phyloP scores from a whole-genome alignment of 92 coral and sea anemone species.

The Porites divaricata region DNA sequence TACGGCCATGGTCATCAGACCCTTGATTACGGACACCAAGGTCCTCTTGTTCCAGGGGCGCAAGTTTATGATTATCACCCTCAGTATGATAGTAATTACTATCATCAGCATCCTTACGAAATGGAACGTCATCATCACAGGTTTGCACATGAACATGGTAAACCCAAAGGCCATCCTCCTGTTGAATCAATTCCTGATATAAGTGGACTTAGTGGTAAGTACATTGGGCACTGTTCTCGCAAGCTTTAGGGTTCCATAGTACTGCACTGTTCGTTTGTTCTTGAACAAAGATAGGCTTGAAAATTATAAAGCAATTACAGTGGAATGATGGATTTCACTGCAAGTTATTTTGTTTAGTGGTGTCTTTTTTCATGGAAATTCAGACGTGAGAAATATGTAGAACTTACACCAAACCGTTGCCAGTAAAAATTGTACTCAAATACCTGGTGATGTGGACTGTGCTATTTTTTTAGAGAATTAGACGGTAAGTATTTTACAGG shows the following conservation, averaged over 20 bases:
- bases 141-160: slow-evolving; percentile 34
- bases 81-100: slow-evolving; percentile 54
- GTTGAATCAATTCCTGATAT: slow-evolving; percentile 43
- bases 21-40: slow-evolving; percentile 61
- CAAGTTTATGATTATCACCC: slow-evolving; percentile 87
- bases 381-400: background rate
- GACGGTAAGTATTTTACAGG: too few species aligned
- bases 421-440: too few species aligned
- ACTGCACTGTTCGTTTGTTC: background rate
- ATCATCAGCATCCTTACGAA: slow-evolving; percentile 55
- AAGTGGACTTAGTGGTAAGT: slow-evolving; percentile 47
- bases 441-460: too few species aligned
- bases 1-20: slow-evolving; percentile 85
- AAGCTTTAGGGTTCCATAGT: background rate
- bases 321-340: background rate
- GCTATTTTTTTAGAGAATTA: too few species aligned
- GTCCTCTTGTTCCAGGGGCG: slow-evolving; percentile 63
- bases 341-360: background rate
- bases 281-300: background rate
- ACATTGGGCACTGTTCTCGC: background rate
- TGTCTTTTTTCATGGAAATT: background rate
- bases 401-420: too few species aligned
- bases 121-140: slow-evolving; percentile 58
- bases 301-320: too few species aligned
- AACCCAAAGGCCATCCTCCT: slow-evolving; percentile 42